Evolutionary conservation across 2,797 vertebrate species (phyloP).

Genomic region (Acanthiza pusilla): DNA sequence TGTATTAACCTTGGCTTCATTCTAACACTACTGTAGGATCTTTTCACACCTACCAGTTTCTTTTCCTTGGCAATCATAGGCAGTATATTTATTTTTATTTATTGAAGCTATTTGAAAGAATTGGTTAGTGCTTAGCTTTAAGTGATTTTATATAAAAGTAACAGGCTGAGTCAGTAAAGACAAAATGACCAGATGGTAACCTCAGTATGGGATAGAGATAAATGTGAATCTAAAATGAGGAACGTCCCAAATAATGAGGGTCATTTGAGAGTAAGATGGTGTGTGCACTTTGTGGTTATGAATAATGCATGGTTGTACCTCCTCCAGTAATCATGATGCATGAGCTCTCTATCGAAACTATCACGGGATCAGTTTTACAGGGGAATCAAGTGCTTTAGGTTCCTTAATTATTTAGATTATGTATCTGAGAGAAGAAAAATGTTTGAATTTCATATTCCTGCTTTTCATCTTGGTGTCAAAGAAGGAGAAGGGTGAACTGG

Average conservation of each 20-base stretch:
- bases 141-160: slow-evolving; percentile 37
- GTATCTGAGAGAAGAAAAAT: background rate
- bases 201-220: slow-evolving; percentile 38
- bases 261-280: slow-evolving; percentile 31
- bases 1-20: background rate
- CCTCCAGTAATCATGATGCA: slow-evolving; percentile 30
- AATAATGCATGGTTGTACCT: slow-evolving; percentile 50
- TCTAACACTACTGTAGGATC: background rate
- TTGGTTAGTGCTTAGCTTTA: slow-evolving; percentile 12
- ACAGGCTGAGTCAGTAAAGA: slow-evolving; percentile 13
- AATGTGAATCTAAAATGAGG: slow-evolving; percentile 51
- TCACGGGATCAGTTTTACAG: background rate
- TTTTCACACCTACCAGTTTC: background rate
- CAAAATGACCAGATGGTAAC: slow-evolving; percentile 43
- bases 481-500: background rate
- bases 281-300: slow-evolving; percentile 42
- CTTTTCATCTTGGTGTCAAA: background rate
- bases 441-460: slow-evolving; percentile 8
- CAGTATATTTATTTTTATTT: slow-evolving; percentile 50
- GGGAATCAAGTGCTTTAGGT: slow-evolving; percentile 16
- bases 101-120: slow-evolving; percentile 31
- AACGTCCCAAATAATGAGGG: slow-evolving; percentile 37
- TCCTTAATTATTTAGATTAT: slow-evolving; percentile 52
- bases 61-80: background rate
- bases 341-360: slow-evolving; percentile 34